Conservation (phyloP, 2,888 invertebrate genomes). For the Lasioglossum pauxillum region DNA sequence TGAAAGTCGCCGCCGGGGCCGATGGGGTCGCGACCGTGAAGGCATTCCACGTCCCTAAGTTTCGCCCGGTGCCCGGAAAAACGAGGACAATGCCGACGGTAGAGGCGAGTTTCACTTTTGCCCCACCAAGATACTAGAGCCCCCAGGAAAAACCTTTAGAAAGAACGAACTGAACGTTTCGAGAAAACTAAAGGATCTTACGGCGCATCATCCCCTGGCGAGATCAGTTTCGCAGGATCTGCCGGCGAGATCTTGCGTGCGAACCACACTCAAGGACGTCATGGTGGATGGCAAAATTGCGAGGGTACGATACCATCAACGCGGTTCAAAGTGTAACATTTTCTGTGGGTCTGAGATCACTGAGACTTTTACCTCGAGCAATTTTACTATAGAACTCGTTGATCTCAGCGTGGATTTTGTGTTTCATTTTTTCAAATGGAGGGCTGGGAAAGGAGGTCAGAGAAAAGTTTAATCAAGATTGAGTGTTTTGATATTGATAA, state of each 20-base stretch:
- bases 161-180: constrained; percentile 41
- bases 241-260: neutral
- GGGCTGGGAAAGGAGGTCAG: neutral
- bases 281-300: neutral
- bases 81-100: constrained; percentile 75
- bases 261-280: neutral
- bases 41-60: constrained; percentile 76
- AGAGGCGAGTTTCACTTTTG: constrained; percentile 80
- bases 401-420: neutral
- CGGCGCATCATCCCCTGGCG: constrained; percentile 23
- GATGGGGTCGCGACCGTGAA: constrained; percentile 77
- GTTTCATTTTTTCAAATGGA: neutral
- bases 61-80: constrained; percentile 78
- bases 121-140: constrained; percentile 46
- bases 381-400: neutral
- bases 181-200: constrained; percentile 59
- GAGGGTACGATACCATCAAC: neutral
- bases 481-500: neutral
- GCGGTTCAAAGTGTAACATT: neutral
- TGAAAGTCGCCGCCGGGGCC: constrained; percentile 78
- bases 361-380: neutral
- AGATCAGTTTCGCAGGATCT: constrained; percentile 41
- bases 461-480: neutral
- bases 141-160: constrained; percentile 39
- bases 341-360: neutral